A percentile compares a stretch with the other conserved stretches of the same genome.
These are phyloP conservation scores for Eristalis intricaria DNA, from an alignment of 2,888 invertebrate genomes.

Conservation along the genomic window DNA sequence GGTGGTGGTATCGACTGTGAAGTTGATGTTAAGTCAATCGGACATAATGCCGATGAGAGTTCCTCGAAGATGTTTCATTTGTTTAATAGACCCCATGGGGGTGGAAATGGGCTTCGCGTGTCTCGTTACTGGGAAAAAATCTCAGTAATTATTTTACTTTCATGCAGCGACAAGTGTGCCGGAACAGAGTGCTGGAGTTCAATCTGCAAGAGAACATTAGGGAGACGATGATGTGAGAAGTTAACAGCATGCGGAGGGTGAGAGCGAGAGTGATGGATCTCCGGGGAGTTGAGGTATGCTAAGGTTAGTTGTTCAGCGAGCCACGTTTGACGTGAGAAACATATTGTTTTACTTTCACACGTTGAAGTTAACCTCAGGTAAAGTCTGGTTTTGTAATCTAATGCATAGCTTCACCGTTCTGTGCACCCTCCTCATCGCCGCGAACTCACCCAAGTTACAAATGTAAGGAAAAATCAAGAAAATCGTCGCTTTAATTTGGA, in stretches of 20 bases:
- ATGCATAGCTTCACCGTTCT: no score
- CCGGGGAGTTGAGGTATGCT: no score
- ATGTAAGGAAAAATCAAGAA: neutral
- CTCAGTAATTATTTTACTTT: constrained; percentile 44
- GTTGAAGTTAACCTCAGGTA: no score
- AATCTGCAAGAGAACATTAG: no score
- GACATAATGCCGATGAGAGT: constrained; percentile 53
- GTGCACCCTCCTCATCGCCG: no score
- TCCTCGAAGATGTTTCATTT: constrained; percentile 65
- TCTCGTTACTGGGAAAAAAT: constrained; percentile 21
- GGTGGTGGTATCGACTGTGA: constrained; percentile 23
- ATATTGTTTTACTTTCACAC: no score
- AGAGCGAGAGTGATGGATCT: no score
- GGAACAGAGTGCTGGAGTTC: neutral
- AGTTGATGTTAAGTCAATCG: constrained; percentile 60
- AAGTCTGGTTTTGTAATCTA: no score
- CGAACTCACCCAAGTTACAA: no score
- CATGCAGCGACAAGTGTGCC: constrained; percentile 12
- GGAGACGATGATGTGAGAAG: neutral
- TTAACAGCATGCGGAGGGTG: no score
- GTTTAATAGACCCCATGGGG: constrained; percentile 63
- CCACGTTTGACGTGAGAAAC: no score
- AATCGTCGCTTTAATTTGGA: constrained; percentile 44
- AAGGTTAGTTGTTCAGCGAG: no score
- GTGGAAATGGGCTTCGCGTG: constrained; percentile 26